These are phyloP conservation scores for Chiroxiphia lanceolata DNA, from an alignment of 2,797 vertebrate genomes.

Conservation along the genomic window DNA sequence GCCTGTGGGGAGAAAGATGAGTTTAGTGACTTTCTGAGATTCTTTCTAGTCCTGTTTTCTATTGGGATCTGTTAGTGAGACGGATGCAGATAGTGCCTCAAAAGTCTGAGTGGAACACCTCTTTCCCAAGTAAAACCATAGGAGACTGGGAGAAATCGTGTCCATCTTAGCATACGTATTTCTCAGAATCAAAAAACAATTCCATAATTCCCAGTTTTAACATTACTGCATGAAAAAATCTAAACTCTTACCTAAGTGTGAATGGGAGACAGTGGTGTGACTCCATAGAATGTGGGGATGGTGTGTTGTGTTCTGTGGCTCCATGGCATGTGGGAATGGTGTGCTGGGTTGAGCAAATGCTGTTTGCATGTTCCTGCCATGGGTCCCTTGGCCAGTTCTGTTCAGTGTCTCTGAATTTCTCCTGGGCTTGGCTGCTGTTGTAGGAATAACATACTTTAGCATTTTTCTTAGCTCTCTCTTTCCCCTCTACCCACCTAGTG, in stretches of 20 bases:
- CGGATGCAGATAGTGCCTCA: not conserved
- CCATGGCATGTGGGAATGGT: too few relatives aligned
- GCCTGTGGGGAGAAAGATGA: not conserved
- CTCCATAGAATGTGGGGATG: not conserved
- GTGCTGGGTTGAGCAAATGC: not conserved
- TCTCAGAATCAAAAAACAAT: not conserved
- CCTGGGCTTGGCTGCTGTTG: constrained; percentile 6
- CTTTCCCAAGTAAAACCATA: not conserved
- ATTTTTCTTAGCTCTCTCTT: constrained; percentile 53
- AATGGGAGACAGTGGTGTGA: not conserved
- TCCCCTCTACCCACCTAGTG: constrained; percentile 24
- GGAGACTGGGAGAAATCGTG: not conserved
- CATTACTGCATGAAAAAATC: not conserved
- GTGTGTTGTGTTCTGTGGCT: not conserved
- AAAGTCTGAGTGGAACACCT: not conserved
- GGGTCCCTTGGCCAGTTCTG: constrained; percentile 21
- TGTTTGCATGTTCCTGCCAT: not conserved
- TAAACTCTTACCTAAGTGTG: not conserved
- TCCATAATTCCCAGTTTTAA: not conserved
- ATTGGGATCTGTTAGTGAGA: not conserved
- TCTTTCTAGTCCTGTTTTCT: not conserved
- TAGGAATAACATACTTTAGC: constrained; percentile 25
- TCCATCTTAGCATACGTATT: not conserved
- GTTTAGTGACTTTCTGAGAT: constrained; percentile 6
- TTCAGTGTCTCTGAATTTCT: not conserved